Base-by-base conservation (phyloP, 2,797 vertebrate species). In the Phalloptychus januarius region DNA sequence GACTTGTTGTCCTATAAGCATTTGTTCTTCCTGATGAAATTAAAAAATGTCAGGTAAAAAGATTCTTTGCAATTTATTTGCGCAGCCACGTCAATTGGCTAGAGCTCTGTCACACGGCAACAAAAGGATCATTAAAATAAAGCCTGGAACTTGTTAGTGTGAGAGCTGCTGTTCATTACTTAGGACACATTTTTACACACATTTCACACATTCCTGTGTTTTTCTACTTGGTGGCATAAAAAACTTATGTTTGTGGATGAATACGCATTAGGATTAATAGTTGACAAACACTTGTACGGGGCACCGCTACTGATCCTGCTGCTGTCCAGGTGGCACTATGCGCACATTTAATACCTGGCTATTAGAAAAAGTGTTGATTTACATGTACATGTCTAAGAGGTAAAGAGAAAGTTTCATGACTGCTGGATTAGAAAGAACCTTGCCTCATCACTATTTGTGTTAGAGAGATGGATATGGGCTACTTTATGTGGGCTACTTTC, bases 201-300 rank as follows among this genome's bases (percentile, higher is more conserved):
- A 67, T 80, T 86, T 78, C 72, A 48, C 44, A 71, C 83, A 89
- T 81, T 78, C 56, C 31, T 46, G 44, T 33, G 78, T 79, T 74
- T 73, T 74, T 85, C 13, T 48, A 48, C 74, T 36, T 45, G 74
- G 52, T 77, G 67, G 71, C 77, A 89, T 76, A 44, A 76, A 82
- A 82, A 83, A 72, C 36, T 77, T 86, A 4, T 0, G 13, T 78
- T 90, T 86, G 8, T 1, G 28, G 87, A 86, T 86, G 86, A 72
- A 86, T 85, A 16, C 36, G 40, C 88, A 92, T 93, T 91, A 92
- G 40, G 88, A 92, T 93, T 91, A 92, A 93, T 93, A 88, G 86
- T 75, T 90, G 92, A 93, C 85, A 61, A 54, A 82, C 79, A 72
- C 65, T n/a, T 18, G 46, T 71, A 85, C 16, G 4, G 70, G 83